Evolutionary conservation across 2,888 invertebrate species (phyloP), one percentile per base, ranked within the genome.

Genomic region (Callyntrura guangdongensis): DNA sequence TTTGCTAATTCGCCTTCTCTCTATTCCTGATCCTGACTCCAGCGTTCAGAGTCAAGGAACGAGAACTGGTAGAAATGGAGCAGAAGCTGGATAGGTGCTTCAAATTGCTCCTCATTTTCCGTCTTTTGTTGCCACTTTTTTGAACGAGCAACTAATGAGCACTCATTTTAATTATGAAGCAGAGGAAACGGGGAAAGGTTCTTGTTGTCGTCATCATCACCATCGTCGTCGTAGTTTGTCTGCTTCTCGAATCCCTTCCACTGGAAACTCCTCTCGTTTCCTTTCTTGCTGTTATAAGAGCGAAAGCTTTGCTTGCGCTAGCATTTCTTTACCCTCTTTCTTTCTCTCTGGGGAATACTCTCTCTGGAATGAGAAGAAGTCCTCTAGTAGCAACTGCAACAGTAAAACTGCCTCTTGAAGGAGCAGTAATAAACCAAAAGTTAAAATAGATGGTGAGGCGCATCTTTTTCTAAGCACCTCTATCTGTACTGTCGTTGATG

Each of bases 111-210:
- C 20, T 83, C 45, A 49, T 12, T 59, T 61, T 17, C 53, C 88
- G 36, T 67, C 14, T 77, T 77, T 82, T 82, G 72, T 72, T 82
- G 72, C 86, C 81, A 81, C 83, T 85, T 81, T n/a, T n/a, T 89
- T 27, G 27, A 47, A 69, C 49, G 86, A 17, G 59, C 72, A 82
- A 86, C 90, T 90, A 90, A 90, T 90, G 90, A 90, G 90, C 82
- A 74, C 90, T 90, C 90, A 86, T 86, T 90, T 90, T 90, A 90
- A 90, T 90, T 90, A 90, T 90, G 90, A 86, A 85, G 86, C 22
- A 81, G 72, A 85, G 85, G 69, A 81, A 84, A 83, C 49, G 77
- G 67, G 56, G 69, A 67, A 77, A 67, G 77, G 74, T 82, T 82
- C n/a, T 69, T 69, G 36, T 45, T 69, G 67, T 4, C 14, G 61